A percentile compares a stretch with the other conserved stretches of the same genome.
phyloP scores from a whole-genome alignment of 2,113 vertebrate species.

The Pygoscelis adeliae region DNA sequence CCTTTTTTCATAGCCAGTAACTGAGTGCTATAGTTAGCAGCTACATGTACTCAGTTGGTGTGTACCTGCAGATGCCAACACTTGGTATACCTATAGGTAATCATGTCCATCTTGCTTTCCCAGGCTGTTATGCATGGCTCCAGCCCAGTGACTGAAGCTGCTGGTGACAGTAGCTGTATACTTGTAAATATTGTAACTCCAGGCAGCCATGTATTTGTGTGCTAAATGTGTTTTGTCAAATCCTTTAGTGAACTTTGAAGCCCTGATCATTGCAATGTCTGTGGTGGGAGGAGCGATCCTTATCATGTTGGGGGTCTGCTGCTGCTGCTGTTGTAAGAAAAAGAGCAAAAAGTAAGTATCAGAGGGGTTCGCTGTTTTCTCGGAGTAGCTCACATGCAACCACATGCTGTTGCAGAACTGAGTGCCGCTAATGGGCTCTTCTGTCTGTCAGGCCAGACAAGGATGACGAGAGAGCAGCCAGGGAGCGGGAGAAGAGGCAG shows the following conservation, averaged over 20 bases:
- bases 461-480: slow-evolving; percentile 77
- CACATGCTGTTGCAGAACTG: neutral
- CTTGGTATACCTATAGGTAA: neutral
- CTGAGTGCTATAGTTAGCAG: neutral
- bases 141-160: neutral
- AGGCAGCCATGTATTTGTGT: neutral
- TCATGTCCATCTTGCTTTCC: neutral
- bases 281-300: slow-evolving; percentile 84
- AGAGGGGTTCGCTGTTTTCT: too few species aligned
- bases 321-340: slow-evolving; percentile 88
- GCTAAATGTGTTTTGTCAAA: neutral
- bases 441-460: slow-evolving; percentile 63
- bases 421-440: neutral
- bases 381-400: neutral
- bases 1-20: neutral
- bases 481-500: slow-evolving; percentile 77
- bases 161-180: neutral
- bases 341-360: slow-evolving; percentile 80
- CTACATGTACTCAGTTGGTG: neutral
- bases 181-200: neutral
- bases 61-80: neutral
- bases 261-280: slow-evolving; percentile 87
- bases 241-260: slow-evolving; percentile 92
- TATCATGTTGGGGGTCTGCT: slow-evolving; percentile 82
- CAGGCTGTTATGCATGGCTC: rapidly evolving